These are phyloP conservation scores for Leucopsar rothschildi DNA, from an alignment of 2,113 vertebrate species.

Conservation along the genomic window DNA sequence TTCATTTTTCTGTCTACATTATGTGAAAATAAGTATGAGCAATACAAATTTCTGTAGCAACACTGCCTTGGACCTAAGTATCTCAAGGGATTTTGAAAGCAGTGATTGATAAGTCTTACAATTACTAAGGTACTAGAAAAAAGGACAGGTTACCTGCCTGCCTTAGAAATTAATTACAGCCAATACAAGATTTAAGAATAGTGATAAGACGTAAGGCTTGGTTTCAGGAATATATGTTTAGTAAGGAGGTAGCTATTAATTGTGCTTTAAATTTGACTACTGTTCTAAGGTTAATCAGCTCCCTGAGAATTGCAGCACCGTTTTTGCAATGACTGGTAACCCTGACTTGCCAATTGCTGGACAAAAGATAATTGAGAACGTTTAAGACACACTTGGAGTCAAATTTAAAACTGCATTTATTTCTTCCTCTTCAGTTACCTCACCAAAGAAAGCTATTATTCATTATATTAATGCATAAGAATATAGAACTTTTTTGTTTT, in stretches of 20 bases:
- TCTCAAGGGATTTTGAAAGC: not conserved
- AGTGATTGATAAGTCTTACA: not conserved
- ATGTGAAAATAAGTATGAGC: not conserved
- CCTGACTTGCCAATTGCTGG: not conserved
- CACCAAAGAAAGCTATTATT: not conserved
- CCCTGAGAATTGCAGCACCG: not conserved
- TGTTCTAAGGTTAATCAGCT: not conserved
- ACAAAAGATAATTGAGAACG: not conserved
- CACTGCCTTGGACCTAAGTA: not conserved
- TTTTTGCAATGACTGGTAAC: not conserved
- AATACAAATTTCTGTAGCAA: not conserved
- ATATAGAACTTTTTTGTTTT: not conserved
- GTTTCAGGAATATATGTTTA: not conserved
- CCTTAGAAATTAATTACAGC: not conserved
- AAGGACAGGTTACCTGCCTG: not conserved
- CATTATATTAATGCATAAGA: not conserved
- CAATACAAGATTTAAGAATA: not conserved
- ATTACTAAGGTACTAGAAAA: not conserved
- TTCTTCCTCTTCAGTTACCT: not conserved
- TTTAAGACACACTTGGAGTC: not conserved
- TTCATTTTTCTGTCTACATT: not conserved
- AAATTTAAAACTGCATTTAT: not conserved
- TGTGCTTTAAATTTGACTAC: not conserved
- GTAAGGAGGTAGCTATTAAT: not conserved
- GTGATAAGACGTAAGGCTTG: not conserved